A percentile compares a stretch with the other conserved stretches of the same genome.
These are phyloP conservation scores for Phorcus lineatus DNA, from an alignment of 2,888 invertebrate species.

Conservation along the genomic window DNA sequence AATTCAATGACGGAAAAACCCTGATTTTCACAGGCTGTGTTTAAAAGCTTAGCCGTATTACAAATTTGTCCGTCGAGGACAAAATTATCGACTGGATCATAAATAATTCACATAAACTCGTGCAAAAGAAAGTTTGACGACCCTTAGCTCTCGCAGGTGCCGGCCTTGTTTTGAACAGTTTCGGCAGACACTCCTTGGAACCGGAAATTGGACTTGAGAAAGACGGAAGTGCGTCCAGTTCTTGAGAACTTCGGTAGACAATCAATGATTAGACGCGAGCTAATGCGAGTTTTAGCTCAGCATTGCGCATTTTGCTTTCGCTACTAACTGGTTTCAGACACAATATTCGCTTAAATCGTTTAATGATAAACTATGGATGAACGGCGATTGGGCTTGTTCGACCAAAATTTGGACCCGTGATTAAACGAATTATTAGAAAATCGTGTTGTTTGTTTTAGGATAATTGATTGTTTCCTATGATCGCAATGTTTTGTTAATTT, in stretches of 20 bases:
- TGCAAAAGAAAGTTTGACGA: conserved; percentile 11
- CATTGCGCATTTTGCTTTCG: too few species aligned
- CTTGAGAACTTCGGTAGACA: conserved; percentile 17
- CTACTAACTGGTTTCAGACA: too few species aligned
- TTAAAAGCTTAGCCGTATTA: conserved; percentile 12
- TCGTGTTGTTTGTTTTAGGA: too few species aligned
- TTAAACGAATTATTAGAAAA: too few species aligned
- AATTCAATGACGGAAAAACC: not conserved
- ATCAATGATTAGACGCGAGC: not conserved
- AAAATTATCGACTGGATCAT: not conserved
- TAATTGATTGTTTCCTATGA: too few species aligned
- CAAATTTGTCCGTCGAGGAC: conserved; percentile 11
- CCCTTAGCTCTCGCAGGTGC: not conserved
- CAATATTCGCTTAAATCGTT: too few species aligned
- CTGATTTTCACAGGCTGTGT: conserved; percentile 13
- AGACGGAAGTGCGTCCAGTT: not conserved
- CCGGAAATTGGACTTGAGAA: conserved; percentile 9
- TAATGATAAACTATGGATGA: too few species aligned
- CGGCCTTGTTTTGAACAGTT: not conserved
- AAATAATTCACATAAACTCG: conserved; percentile 8
- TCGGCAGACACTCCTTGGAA: not conserved
- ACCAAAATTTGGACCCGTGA: too few species aligned
- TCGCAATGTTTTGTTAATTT: too few species aligned
- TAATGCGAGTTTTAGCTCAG: too few species aligned
- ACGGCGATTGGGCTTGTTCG: too few species aligned